Conservation (phyloP, 2,797 vertebrate species). For the Cyclopterus lumpus region DNA sequence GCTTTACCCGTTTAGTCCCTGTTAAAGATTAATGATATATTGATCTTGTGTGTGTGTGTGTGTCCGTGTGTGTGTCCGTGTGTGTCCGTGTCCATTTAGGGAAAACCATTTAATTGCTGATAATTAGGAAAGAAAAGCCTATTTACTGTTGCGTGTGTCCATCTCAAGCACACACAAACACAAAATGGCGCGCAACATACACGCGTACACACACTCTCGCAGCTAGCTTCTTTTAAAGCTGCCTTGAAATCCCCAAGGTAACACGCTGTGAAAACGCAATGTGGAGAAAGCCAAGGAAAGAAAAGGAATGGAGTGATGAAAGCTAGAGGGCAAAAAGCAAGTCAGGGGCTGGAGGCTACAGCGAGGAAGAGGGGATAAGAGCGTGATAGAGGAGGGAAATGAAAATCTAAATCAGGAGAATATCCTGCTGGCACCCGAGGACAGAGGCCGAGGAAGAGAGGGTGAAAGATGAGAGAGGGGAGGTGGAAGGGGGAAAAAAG, state of each 20-base stretch:
- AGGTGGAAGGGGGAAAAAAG: slow-evolving; percentile 52
- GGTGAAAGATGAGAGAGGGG: slow-evolving; percentile 69
- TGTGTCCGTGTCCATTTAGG: slow-evolving; percentile 47
- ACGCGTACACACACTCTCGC: slow-evolving; percentile 50
- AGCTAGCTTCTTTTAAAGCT: slow-evolving; percentile 79
- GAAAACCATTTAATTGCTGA: slow-evolving; percentile 65
- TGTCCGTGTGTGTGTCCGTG: slow-evolving; percentile 21
- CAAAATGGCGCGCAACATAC: slow-evolving; percentile 60
- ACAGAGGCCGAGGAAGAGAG: slow-evolving; percentile 73
- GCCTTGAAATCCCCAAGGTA: slow-evolving; percentile 82
- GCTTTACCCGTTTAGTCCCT: slow-evolving; percentile 84
- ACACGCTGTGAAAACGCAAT: slow-evolving; percentile 80
- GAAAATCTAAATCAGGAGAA: slow-evolving; percentile 84
- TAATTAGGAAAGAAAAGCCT: slow-evolving; percentile 55
- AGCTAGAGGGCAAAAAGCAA: slow-evolving; percentile 79
- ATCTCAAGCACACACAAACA: slow-evolving; percentile 53
- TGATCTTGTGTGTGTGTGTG: slow-evolving; percentile 64
- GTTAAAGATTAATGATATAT: slow-evolving; percentile 87
- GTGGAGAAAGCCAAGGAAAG: slow-evolving; percentile 77
- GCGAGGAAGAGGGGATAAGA: slow-evolving; percentile 79
- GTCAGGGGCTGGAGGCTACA: slow-evolving; percentile 70
- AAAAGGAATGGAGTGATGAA: slow-evolving; percentile 81
- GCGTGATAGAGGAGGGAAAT: slow-evolving; percentile 80
- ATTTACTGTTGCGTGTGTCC: slow-evolving; percentile 47
- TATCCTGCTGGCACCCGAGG: slow-evolving; percentile 81